These are phyloP conservation scores for Pseudachorutes palmiensis DNA, from an alignment of 1,140 invertebrate species.

Conservation along the genomic window DNA sequence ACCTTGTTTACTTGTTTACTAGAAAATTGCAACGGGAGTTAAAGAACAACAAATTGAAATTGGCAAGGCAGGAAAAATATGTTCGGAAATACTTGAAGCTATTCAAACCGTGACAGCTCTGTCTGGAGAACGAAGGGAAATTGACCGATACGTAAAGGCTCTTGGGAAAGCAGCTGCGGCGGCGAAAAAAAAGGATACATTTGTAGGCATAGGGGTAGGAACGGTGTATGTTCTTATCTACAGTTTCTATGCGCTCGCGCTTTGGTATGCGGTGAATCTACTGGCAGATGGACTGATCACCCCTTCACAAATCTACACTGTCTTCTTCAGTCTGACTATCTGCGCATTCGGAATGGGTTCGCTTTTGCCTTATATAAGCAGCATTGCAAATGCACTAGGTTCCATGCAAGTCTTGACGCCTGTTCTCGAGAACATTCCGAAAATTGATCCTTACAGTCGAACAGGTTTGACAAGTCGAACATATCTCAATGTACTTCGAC, in stretches of 20 bases:
- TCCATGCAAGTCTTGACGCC: not conserved
- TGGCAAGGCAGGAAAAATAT: too few relatives aligned
- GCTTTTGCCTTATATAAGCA: not conserved
- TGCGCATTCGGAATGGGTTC: constrained; percentile 61
- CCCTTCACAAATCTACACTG: constrained; percentile 59
- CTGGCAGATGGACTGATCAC: constrained; percentile 54
- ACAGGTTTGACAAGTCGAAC: too few relatives aligned
- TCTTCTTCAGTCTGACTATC: constrained; percentile 72
- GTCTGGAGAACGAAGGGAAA: constrained; percentile 66
- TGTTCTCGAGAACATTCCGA: not conserved
- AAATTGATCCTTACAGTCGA: not conserved
- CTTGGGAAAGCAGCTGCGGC: constrained; percentile 56
- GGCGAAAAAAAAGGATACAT: constrained; percentile 62
- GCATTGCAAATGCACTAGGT: not conserved
- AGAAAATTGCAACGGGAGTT: too few relatives aligned
- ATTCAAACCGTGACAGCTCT: constrained; percentile 78
- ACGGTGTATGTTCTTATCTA: constrained; percentile 68
- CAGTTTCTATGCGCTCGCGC: constrained; percentile 63
- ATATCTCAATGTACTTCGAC: not conserved
- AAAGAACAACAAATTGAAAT: too few relatives aligned
- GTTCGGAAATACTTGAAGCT: too few relatives aligned
- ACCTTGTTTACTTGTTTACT: too few relatives aligned
- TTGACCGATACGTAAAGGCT: constrained; percentile 52
- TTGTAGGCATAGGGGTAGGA: constrained; percentile 61
- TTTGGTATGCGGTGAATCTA: constrained; percentile 72